These are phyloP conservation scores for Styela clava DNA, from an alignment of 23 tunicate species.

Conservation along the genomic window DNA sequence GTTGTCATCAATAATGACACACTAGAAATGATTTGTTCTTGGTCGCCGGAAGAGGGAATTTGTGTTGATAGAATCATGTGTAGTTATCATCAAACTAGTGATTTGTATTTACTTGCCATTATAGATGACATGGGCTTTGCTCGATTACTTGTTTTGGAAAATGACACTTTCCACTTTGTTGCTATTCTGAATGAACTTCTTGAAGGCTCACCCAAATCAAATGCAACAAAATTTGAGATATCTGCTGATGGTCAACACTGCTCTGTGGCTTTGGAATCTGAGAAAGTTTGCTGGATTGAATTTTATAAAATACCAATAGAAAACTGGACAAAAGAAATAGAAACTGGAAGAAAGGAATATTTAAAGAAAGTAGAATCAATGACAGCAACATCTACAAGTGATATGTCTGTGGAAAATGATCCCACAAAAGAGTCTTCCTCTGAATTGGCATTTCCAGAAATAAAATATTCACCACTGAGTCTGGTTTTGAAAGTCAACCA, in stretches of 20 bases:
- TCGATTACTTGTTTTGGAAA: conserved; percentile 36
- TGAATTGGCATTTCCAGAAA: conserved; percentile 10
- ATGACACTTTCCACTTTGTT: conserved; percentile 41
- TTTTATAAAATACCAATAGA: conserved; percentile 78
- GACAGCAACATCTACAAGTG: conserved; percentile 35
- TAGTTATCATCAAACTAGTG: conserved; percentile 25
- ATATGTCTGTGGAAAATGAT: conserved; percentile 24
- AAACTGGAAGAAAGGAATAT: conserved; percentile 50
- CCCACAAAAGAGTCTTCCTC: neutral
- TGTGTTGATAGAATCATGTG: conserved; percentile 46
- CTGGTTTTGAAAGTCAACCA: conserved; percentile 53
- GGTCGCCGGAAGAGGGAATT: conserved; percentile 41
- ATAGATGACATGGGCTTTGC: conserved; percentile 96
- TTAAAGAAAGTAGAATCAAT: conserved; percentile 37
- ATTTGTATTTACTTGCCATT: conserved; percentile 35
- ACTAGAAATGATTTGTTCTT: conserved; percentile 23
- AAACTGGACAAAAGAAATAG: conserved; percentile 77
- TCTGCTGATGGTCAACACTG: conserved; percentile 55
- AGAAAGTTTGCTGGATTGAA: conserved; percentile 47
- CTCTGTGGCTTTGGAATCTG: conserved; percentile 53
- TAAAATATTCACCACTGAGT: conserved; percentile 50
- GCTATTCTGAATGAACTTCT: conserved; percentile 48
- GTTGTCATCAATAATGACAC: conserved; percentile 31
- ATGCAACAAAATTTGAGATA: conserved; percentile 49
- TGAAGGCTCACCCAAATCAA: conserved; percentile 74